Evolutionary conservation across 2,888 invertebrate species (phyloP).

Genomic region (Eurytoma adleriae): DNA sequence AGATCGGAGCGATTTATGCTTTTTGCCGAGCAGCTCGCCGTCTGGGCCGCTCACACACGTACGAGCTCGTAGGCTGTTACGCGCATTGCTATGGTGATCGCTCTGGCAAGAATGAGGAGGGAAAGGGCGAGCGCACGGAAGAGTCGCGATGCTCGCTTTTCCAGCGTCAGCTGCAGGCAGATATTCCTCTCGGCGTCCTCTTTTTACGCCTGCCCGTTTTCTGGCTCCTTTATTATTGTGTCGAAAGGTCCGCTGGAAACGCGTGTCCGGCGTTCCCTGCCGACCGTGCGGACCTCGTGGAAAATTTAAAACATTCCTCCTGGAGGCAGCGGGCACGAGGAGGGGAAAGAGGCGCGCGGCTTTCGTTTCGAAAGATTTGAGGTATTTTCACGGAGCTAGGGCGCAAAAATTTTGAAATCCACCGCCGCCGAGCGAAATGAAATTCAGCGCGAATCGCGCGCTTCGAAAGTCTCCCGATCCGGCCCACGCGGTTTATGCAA

Average conservation of each 20-base stretch:
- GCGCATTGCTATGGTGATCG: not conserved
- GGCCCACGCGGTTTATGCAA: slow-evolving; percentile 14
- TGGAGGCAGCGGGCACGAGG: no score
- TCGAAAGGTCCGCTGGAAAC: slow-evolving; percentile 1
- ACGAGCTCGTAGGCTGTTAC: no score
- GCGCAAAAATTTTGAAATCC: not conserved
- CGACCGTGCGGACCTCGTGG: no score
- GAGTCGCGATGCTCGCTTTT: slow-evolving; percentile 30
- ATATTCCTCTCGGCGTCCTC: slow-evolving; percentile 7
- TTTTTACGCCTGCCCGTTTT: not conserved
- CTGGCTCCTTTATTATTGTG: slow-evolving; percentile 30
- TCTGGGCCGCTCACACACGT: not conserved
- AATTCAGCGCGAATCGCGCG: not conserved
- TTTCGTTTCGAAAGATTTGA: not conserved
- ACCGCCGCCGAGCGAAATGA: not conserved
- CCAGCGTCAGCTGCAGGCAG: slow-evolving; percentile 33
- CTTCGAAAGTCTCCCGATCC: slow-evolving; percentile 15
- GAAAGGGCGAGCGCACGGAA: not conserved
- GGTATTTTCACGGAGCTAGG: not conserved
- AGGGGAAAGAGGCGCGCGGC: no score
- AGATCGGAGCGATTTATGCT: slow-evolving; percentile 43
- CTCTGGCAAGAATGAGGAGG: not conserved
- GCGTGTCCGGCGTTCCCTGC: no score
- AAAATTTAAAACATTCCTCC: no score
- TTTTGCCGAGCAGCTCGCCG: slow-evolving; percentile 17